Conservation (phyloP, 1,140 invertebrate genomes). For the Drosophila serrata region DNA sequence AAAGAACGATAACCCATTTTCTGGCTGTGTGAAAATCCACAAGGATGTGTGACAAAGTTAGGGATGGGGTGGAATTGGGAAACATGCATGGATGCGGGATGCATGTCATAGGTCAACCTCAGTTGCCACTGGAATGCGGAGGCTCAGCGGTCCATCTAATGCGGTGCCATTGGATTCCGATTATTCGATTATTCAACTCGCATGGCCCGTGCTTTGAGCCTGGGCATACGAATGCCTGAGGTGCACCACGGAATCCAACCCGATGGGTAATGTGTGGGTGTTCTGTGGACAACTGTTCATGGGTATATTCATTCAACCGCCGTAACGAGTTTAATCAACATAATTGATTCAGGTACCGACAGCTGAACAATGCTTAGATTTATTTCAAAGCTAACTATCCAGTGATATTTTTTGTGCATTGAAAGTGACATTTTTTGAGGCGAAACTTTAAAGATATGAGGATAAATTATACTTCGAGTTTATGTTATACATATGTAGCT, state of each 20-base stretch:
- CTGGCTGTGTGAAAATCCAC: not conserved
- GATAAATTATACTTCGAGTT: not conserved
- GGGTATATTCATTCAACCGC: conserved; percentile 1
- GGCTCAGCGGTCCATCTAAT: conserved; percentile 22
- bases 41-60: conserved; percentile 7
- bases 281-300: not conserved
- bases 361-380: conserved; percentile 15
- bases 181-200: conserved; percentile 25
- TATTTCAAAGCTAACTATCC: not conserved
- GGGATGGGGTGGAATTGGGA: not conserved
- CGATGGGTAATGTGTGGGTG: conserved; percentile 5
- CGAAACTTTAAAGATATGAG: not conserved
- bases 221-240: not conserved
- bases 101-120: conserved; percentile 43
- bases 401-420: conserved; percentile 2
- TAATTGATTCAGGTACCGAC: conserved; percentile 5
- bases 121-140: conserved; percentile 42
- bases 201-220: not conserved
- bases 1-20: not conserved
- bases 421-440: not conserved
- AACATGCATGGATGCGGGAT: not conserved
- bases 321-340: conserved; percentile 27
- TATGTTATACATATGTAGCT: not conserved
- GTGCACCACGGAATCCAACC: not conserved
- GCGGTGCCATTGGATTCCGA: conserved; percentile 26